Evolutionary conservation across 2,113 vertebrate species (phyloP), one percentile per base, ranked within the genome.

Genomic region (Rynchops niger): DNA sequence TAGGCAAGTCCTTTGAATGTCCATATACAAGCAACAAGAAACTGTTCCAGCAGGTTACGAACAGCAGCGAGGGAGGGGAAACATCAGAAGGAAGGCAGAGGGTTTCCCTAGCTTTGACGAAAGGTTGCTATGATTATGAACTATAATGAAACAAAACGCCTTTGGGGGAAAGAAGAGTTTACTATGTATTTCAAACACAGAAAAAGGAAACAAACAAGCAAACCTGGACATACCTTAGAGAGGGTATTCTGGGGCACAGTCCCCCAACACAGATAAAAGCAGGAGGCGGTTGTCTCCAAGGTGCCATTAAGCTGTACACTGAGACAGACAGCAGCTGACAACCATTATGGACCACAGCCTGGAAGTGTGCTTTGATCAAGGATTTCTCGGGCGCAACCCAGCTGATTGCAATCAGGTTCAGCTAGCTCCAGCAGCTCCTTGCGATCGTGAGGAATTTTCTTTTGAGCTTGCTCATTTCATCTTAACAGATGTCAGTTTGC

Each of bases 191-290:
- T 88, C 36, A 79, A 84, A 63, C 1, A 6, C 3, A 84, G 65
- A 26, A 81, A 86, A 66, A 45, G 7, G n/a, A 82, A 81, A 34
- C 12, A 62, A 85, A 50, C 3, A 43, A 86, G 45, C 43, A 50
- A 92, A 63, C 23, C 20, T 40, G 20, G 59, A 50, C 9, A 7
- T 5, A 26, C 50, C 5, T 1, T 45, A 38, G 38, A 63, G 6
- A 16, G 7, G 0, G 0, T 5, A 3, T 36, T 27, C 65, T 25
- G 26, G 15, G 7, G 32, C 36, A 73, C 2, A 12, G 20, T 45
- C 58, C 40, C 3, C 2, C 27, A 13, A 2, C 0, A 3, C 52
- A 58, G 88, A 16, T 4, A 69, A 42, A n/a, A 82, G 40, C 90
- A 49, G 62, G 79, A 90, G 71, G 72, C n/a, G 43, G 7, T 5